These are phyloP conservation scores for Axinella damicornis DNA, from an alignment of 37 sponge, comb jelly and placozoan genomes.

Conservation along the genomic window DNA sequence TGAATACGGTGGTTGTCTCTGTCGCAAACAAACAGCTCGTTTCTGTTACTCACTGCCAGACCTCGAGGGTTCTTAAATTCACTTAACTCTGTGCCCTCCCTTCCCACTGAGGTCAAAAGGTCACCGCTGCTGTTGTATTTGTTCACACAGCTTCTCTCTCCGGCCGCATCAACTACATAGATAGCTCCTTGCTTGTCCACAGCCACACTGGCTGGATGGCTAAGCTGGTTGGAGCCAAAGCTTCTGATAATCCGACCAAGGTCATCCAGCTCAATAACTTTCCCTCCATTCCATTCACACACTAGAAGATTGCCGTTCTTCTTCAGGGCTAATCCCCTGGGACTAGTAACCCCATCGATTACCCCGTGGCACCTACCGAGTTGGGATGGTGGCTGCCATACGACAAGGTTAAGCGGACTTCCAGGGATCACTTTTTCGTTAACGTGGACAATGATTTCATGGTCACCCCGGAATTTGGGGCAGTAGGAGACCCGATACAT, in stretches of 20 bases:
- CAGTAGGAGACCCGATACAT: neutral
- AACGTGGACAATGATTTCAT: neutral
- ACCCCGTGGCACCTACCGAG: constrained; percentile 10
- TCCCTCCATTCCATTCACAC: constrained; percentile 26
- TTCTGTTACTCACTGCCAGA: neutral
- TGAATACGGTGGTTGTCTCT: constrained; percentile 34
- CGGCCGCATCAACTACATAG: constrained; percentile 14
- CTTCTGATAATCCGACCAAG: neutral
- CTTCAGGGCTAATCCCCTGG: neutral
- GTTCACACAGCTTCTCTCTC: neutral
- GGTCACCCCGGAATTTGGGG: neutral
- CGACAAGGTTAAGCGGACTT: constrained; percentile 8
- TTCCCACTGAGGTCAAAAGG: neutral
- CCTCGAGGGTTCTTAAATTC: constrained; percentile 35
- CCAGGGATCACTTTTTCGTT: constrained; percentile 16
- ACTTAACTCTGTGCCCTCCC: neutral
- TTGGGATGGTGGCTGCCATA: neutral
- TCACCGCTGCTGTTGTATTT: neutral
- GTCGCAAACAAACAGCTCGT: constrained; percentile 44
- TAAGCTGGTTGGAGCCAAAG: neutral
- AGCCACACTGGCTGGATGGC: constrained; percentile 32
- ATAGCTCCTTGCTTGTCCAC: neutral
- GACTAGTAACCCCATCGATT: neutral
- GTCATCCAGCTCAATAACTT: constrained; percentile 9
- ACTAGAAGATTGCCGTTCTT: neutral